Evolutionary conservation across 2,113 vertebrate genomes (phyloP).

Genomic region (Planiliza haematocheilus): DNA sequence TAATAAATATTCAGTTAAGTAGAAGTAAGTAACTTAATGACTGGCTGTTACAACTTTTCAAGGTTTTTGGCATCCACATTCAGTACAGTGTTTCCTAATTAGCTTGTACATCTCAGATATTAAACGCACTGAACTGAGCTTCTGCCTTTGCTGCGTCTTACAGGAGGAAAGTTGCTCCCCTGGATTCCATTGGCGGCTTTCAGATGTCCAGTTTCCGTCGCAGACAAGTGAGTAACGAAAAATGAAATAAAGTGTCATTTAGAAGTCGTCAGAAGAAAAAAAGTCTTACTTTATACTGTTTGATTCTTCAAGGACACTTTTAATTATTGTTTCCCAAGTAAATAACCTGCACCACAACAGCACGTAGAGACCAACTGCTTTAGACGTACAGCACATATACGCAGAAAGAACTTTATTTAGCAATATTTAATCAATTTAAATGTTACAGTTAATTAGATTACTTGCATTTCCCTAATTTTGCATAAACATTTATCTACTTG

Average conservation of each 20-base stretch:
- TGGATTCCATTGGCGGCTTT: conserved; percentile 80
- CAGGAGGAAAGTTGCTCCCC: conserved; percentile 77
- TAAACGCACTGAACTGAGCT: too few relatives aligned
- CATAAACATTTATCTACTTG: not conserved
- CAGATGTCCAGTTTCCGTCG: conserved; percentile 61
- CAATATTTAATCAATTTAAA: too few relatives aligned
- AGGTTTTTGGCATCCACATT: not conserved
- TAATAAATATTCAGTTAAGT: not conserved
- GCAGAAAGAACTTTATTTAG: too few relatives aligned
- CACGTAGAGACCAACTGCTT: too few relatives aligned
- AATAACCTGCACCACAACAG: too few relatives aligned
- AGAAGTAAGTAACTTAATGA: too few relatives aligned
- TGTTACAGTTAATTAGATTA: not conserved
- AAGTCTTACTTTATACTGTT: too few relatives aligned
- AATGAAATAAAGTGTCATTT: too few relatives aligned
- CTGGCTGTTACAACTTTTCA: not conserved
- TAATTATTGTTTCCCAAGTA: too few relatives aligned
- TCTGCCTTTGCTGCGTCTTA: not conserved
- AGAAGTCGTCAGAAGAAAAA: too few relatives aligned
- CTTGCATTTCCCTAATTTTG: not conserved
- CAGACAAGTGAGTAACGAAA: conserved; percentile 67
- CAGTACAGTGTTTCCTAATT: too few relatives aligned
- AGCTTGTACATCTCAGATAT: not conserved
- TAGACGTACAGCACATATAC: not conserved
- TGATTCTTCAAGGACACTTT: too few relatives aligned